Conservation (phyloP, 2,888 invertebrate genomes). For the Pyrocoelia pectoralis region DNA sequence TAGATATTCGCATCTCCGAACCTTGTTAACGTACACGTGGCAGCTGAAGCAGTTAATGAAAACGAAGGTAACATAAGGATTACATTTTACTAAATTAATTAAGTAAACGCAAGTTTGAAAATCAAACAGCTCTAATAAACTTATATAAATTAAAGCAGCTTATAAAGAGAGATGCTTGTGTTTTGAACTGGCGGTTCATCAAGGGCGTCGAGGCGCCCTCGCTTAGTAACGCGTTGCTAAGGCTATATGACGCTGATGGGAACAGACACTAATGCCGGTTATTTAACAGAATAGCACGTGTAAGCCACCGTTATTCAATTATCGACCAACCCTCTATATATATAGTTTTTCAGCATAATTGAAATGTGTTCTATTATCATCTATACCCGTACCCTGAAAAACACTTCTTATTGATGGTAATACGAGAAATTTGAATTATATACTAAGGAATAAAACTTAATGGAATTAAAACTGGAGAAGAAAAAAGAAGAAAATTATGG, state of each 20-base stretch:
- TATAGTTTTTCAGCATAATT: constrained; percentile 26
- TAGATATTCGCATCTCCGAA: too few relatives aligned
- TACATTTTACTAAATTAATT: neutral
- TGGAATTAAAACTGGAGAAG: neutral
- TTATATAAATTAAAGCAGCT: constrained; percentile 26
- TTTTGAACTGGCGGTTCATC: constrained; percentile 23
- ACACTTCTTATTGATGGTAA: too few relatives aligned
- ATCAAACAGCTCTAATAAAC: constrained; percentile 8
- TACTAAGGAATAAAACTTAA: constrained; percentile 5
- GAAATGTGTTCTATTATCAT: constrained; percentile 20
- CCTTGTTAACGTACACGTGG: too few relatives aligned
- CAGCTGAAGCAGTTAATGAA: too few relatives aligned
- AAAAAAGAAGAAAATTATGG: constrained; percentile 8
- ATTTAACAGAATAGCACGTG: constrained; percentile 45
- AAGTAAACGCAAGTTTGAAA: constrained; percentile 7
- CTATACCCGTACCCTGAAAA: too few relatives aligned
- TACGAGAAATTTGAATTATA: constrained; percentile 1
- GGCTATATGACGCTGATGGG: constrained; percentile 44
- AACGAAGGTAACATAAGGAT: too few relatives aligned
- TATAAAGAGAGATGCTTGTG: constrained; percentile 15
- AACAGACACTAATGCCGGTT: constrained; percentile 45
- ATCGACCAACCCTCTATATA: constrained; percentile 26
- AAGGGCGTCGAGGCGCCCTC: constrained; percentile 34
- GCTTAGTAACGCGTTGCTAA: constrained; percentile 40
- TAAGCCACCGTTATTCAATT: constrained; percentile 38